Conservation (phyloP, 2,113 vertebrate genomes). For the Amia ocellicauda region DNA sequence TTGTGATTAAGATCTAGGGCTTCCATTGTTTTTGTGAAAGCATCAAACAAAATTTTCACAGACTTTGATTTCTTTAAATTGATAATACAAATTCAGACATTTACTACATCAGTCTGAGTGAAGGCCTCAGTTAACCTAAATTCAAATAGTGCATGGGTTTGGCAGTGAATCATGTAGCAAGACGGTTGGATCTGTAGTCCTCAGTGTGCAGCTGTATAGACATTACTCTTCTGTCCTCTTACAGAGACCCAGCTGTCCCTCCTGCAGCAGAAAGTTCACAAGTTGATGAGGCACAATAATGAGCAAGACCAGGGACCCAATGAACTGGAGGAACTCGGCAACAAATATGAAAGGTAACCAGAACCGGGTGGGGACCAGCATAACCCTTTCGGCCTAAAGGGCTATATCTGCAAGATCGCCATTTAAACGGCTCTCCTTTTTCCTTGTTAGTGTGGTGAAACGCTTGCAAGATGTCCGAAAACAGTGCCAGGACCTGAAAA, state of each 20-base stretch:
- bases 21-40: neutral
- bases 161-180: too few species aligned
- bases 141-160: too few species aligned
- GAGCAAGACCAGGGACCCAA: conserved; percentile 60
- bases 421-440: neutral
- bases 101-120: too few species aligned
- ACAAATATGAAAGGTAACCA: conserved; percentile 71
- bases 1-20: neutral
- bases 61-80: too few species aligned
- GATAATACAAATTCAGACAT: too few species aligned
- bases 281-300: conserved; percentile 63
- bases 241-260: conserved; percentile 72
- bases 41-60: neutral
- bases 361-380: fast-evolving
- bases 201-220: too few species aligned
- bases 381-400: neutral
- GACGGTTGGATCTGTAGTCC: too few species aligned
- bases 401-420: neutral
- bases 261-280: conserved; percentile 78
- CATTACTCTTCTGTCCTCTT: too few species aligned
- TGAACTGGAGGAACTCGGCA: conserved; percentile 71
- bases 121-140: too few species aligned
- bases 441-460: conserved; percentile 61
- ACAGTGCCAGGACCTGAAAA: conserved; percentile 80
- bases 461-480: conserved; percentile 73